Evolutionary conservation across 1,140 invertebrate species (phyloP).

Genomic region (Littorina saxatilis): DNA sequence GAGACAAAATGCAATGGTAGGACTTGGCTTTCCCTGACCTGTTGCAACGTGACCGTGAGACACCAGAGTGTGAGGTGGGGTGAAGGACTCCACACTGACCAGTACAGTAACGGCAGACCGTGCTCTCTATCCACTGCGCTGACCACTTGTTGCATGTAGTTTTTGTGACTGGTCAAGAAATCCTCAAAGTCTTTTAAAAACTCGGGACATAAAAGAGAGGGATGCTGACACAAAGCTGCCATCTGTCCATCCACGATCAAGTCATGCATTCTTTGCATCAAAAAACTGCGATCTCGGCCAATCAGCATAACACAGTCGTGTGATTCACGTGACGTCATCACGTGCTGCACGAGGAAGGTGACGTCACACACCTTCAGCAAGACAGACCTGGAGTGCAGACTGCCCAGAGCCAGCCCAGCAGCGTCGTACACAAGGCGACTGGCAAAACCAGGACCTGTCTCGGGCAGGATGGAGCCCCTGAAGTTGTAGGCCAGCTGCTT

Average conservation of each 20-base stretch:
- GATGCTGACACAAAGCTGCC: not conserved
- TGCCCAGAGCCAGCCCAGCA: slow-evolving; percentile 16
- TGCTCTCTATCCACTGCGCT: not conserved
- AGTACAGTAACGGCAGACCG: slow-evolving; percentile 16
- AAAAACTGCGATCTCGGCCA: not conserved
- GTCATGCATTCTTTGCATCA: slow-evolving; percentile 3
- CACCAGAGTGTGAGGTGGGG: not conserved
- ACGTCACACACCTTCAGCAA: slow-evolving; percentile 27
- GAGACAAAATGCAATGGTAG: not conserved
- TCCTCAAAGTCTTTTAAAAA: not conserved
- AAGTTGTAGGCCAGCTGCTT: not conserved
- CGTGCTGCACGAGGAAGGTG: slow-evolving; percentile 14
- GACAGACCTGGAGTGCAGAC: not conserved
- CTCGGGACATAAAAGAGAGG: not conserved
- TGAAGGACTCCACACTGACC: not conserved
- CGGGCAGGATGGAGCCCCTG: not conserved
- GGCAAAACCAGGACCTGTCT: not conserved
- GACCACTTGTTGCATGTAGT: not conserved
- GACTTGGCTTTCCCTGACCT: too few species aligned
- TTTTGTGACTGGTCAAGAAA: not conserved
- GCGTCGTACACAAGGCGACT: slow-evolving; percentile 7
- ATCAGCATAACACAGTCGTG: not conserved
- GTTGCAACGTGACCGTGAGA: not conserved
- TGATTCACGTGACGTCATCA: not conserved
- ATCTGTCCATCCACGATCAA: not conserved